Conservation (phyloP, 1,140 invertebrate genomes). For the Charaxes varanes region DNA sequence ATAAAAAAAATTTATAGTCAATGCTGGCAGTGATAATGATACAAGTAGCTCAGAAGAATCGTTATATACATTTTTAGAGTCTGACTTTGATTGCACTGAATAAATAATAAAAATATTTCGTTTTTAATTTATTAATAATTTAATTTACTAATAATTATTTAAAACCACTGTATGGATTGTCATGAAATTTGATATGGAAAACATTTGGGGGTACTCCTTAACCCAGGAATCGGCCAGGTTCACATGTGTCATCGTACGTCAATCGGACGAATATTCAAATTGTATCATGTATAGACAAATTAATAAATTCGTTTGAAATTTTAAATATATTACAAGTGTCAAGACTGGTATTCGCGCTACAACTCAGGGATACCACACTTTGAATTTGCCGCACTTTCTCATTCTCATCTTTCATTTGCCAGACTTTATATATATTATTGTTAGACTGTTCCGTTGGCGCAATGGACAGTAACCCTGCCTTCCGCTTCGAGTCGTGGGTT, state of each 20-base stretch:
- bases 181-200: conserved; percentile 1
- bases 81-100: conserved; percentile 1
- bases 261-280: conserved; percentile 3
- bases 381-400: conserved; percentile 6
- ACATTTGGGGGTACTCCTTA: conserved; percentile 3
- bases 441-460: no score
- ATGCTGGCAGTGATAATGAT: conserved; percentile 2
- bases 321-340: conserved; percentile 3
- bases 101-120: conserved; percentile 3
- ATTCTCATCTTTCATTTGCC: conserved; percentile 4
- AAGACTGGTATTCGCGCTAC: conserved; percentile 4
- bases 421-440: no score
- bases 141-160: conserved; percentile 4
- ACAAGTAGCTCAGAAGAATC: conserved; percentile 3
- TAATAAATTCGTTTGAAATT: conserved; percentile 2
- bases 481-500: no score
- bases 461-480: no score
- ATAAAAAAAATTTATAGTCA: conserved; percentile 7
- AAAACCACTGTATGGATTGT: background rate
- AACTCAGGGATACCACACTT: conserved; percentile 3
- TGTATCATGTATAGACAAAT: conserved; percentile 2
- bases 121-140: conserved; percentile 5
- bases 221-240: conserved; percentile 2
- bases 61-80: conserved; percentile 1
- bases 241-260: background rate